phyloP scores from a whole-genome alignment of 2,797 vertebrate species.

The Stomatorhinus walkeri region DNA sequence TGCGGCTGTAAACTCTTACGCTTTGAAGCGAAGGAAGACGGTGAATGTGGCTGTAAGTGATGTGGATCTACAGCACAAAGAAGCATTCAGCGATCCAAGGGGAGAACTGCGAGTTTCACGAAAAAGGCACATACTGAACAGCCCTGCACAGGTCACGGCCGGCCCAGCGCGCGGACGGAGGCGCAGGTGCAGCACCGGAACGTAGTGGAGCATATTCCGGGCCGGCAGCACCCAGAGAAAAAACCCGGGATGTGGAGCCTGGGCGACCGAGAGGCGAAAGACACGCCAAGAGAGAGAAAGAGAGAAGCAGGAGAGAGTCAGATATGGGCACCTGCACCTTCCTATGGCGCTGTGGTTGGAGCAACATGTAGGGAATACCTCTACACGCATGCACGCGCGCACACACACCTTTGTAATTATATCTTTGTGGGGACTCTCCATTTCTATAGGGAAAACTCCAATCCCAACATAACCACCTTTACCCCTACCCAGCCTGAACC shows the following conservation, averaged over 20 bases:
- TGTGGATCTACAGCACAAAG: neutral
- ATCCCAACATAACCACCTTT: neutral
- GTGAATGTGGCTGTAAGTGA: neutral
- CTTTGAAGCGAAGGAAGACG: neutral
- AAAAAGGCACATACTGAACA: neutral
- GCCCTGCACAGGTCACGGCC: neutral
- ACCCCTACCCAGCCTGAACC: neutral
- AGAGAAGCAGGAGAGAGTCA: neutral
- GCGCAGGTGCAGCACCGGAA: constrained; percentile 2
- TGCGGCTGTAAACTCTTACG: neutral
- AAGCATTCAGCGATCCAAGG: neutral
- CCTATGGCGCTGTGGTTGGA: neutral
- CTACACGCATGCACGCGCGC: neutral
- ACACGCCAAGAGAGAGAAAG: neutral
- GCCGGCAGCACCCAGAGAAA: neutral
- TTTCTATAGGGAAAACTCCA: no score
- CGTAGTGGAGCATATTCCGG: neutral
- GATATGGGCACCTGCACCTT: neutral
- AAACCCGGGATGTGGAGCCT: neutral
- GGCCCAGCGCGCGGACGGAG: neutral
- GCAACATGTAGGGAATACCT: neutral
- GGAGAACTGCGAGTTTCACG: neutral
- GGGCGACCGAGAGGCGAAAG: neutral
- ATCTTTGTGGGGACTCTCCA: no score
- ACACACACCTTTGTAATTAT: neutral